Conservation (phyloP, 2,113 vertebrate species). For the Xiphophorus couchianus region DNA sequence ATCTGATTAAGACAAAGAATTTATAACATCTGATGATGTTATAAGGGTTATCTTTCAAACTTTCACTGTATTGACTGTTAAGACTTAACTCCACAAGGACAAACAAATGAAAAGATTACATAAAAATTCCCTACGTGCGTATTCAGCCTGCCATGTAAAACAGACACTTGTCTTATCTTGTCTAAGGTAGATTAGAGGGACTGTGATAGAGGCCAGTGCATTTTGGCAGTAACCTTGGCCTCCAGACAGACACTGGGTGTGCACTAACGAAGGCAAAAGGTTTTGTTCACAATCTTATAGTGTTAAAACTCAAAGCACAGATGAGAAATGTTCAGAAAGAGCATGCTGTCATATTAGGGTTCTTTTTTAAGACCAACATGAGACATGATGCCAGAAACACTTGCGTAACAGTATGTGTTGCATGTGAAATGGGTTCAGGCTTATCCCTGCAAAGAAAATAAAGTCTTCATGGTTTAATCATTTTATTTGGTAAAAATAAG, state of each 20-base stretch:
- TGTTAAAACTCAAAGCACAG: conserved; percentile 51
- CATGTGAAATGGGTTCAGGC: conserved; percentile 15
- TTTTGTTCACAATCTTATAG: conserved; percentile 54
- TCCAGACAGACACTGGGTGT: conserved; percentile 52
- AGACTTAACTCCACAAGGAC: not conserved
- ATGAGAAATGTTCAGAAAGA: conserved; percentile 46
- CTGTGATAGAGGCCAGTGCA: conserved; percentile 55
- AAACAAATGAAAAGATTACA: not conserved
- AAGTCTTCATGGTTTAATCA: not conserved
- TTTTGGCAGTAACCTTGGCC: conserved; percentile 60
- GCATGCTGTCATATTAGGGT: conserved; percentile 16
- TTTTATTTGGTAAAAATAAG: not conserved
- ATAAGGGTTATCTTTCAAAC: not conserved
- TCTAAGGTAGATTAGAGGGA: conserved; percentile 37
- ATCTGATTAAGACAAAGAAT: not conserved
- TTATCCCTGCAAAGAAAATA: not conserved
- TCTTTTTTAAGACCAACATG: conserved; percentile 32
- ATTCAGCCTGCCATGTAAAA: not conserved
- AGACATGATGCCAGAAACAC: conserved; percentile 38
- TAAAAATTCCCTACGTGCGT: not conserved
- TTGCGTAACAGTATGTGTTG: conserved; percentile 39
- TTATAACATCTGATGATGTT: not conserved
- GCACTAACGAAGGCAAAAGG: conserved; percentile 45
- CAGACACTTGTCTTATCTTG: not conserved
- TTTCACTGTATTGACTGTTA: not conserved